A percentile compares a stretch with the other conserved stretches of the same genome.
These are phyloP conservation scores for Eupithecia tripunctaria DNA, from an alignment of 2,888 invertebrate species.

Conservation along the genomic window DNA sequence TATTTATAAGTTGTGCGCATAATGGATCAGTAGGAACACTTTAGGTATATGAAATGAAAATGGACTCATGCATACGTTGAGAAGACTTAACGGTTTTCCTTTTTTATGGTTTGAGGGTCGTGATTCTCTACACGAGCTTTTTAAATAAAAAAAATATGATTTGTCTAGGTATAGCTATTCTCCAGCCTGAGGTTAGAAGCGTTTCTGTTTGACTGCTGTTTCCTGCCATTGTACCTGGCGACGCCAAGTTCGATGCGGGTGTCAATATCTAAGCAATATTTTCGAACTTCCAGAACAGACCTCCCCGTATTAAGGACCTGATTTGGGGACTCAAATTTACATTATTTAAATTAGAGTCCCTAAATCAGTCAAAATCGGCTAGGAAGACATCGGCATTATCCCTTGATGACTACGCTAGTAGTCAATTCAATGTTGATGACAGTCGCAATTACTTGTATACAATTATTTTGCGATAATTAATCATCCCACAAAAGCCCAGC, in stretches of 20 bases:
- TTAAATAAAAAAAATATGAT: no score
- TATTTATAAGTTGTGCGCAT: conserved; percentile 82
- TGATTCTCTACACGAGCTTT: not conserved
- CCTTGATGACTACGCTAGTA: no score
- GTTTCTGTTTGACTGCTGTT: no score
- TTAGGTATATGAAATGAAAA: conserved; percentile 68
- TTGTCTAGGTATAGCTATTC: not conserved
- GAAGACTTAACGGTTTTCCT: not conserved
- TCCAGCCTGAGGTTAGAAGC: not conserved
- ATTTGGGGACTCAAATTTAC: no score
- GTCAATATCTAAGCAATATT: no score
- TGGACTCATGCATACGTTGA: not conserved
- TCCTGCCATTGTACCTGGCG: not conserved
- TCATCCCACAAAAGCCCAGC: not conserved
- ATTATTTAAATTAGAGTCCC: no score
- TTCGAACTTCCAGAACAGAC: no score
- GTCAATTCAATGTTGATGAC: no score
- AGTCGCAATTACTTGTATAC: not conserved
- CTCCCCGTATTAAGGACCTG: no score
- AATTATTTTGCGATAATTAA: not conserved
- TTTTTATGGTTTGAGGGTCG: not conserved
- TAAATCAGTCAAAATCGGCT: no score
- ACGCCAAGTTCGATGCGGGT: not conserved
- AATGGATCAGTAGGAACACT: conserved; percentile 79
- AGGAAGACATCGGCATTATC: no score